Evolutionary conservation across 2,113 vertebrate genomes (phyloP).

Genomic region (Plestiodon gilberti): DNA sequence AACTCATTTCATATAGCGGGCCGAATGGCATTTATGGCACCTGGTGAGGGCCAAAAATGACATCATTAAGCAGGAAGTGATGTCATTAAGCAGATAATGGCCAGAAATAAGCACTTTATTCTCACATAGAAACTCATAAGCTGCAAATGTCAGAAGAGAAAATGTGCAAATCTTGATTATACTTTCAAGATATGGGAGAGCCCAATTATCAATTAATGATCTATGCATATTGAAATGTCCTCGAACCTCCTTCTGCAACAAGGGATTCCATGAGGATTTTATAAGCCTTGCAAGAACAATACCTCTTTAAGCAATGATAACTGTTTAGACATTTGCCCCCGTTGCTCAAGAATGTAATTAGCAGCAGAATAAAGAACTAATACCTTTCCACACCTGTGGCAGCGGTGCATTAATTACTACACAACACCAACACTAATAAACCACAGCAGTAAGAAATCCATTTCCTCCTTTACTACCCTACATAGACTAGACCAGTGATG

Average conservation of each 20-base stretch:
- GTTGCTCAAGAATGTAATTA: background rate
- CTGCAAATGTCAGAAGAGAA: too few relatives aligned
- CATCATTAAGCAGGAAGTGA: too few relatives aligned
- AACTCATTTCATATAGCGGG: too few relatives aligned
- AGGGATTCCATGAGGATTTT: background rate
- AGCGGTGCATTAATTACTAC: constrained; percentile 33
- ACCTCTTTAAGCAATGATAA: background rate
- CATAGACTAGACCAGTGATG: background rate
- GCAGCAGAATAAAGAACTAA: background rate
- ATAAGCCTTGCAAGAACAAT: background rate
- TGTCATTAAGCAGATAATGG: too few relatives aligned
- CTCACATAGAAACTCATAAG: too few relatives aligned
- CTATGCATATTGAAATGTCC: background rate
- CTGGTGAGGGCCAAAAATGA: too few relatives aligned
- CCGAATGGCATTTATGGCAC: too few relatives aligned
- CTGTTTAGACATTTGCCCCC: background rate
- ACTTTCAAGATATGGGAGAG: too few relatives aligned
- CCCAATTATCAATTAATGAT: too few relatives aligned
- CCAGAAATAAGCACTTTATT: too few relatives aligned
- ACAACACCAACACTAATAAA: constrained; percentile 29
- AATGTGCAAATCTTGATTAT: too few relatives aligned
- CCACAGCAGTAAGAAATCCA: constrained; percentile 16
- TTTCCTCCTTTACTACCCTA: constrained; percentile 3
- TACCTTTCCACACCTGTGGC: constrained; percentile 23
- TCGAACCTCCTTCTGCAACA: background rate